Evolutionary conservation across 2,888 invertebrate species (phyloP).

Genomic region (Agrochola lota): DNA sequence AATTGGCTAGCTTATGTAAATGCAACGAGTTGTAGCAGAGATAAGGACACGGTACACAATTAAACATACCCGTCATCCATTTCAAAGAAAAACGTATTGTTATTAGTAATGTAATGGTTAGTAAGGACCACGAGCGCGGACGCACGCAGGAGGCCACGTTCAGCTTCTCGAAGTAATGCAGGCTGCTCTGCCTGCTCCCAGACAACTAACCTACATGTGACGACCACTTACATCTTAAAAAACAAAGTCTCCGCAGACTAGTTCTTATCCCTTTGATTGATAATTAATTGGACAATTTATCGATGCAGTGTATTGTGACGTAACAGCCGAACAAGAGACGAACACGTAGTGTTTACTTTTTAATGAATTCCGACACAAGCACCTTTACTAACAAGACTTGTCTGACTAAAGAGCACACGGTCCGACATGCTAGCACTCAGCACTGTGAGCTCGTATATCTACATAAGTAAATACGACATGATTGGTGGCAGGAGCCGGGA

Average conservation of each 20-base stretch:
- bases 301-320: slow-evolving; percentile 7
- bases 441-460: slow-evolving; percentile 38
- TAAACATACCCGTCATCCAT: slow-evolving; percentile 37
- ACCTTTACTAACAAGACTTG: slow-evolving; percentile 49
- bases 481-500: slow-evolving; percentile 48
- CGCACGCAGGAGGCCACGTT: neutral
- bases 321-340: slow-evolving; percentile 12
- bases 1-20: neutral
- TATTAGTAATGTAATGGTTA: slow-evolving; percentile 17
- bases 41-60: slow-evolving; percentile 19
- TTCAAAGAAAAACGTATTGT: slow-evolving; percentile 1
- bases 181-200: neutral
- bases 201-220: neutral
- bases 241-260: slow-evolving; percentile 2
- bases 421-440: slow-evolving; percentile 6
- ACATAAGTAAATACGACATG: slow-evolving; percentile 46
- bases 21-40: slow-evolving; percentile 4
- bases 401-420: slow-evolving; percentile 40
- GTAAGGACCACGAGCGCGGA: neutral
- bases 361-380: slow-evolving; percentile 57
- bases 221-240: slow-evolving; percentile 52
- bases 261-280: slow-evolving; percentile 24
- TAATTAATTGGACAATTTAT: slow-evolving; percentile 21
- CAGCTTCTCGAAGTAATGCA: neutral
- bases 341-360: slow-evolving; percentile 33